These are phyloP conservation scores for Eulemur rufifrons DNA, from an alignment of 2,113 vertebrate species.

Conservation along the genomic window DNA sequence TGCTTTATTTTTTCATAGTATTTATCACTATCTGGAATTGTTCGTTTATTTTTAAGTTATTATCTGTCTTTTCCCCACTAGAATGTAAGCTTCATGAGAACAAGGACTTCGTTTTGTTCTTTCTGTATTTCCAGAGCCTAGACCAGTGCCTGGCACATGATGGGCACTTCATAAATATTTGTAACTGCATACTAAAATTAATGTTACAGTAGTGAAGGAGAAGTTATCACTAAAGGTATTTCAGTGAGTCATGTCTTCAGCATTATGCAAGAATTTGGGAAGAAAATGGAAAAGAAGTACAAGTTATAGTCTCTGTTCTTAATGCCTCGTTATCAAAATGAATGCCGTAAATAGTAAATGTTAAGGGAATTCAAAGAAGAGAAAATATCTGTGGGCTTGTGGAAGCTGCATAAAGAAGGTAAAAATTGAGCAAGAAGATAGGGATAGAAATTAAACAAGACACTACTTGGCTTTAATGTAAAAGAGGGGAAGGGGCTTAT, in stretches of 20 bases:
- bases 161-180: constrained; percentile 9
- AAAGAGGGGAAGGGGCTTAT: neutral
- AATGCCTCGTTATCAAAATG: constrained; percentile 31
- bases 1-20: constrained; percentile 24
- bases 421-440: neutral
- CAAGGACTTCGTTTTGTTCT: constrained; percentile 32
- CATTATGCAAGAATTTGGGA: neutral
- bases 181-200: constrained; percentile 1
- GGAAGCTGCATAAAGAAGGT: constrained; percentile 14
- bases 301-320: neutral
- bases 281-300: constrained; percentile 4
- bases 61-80: constrained; percentile 22
- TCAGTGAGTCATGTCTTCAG: neutral
- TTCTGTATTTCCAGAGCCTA: neutral
- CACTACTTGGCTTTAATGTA: neutral
- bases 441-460: neutral
- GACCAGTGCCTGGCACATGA: neutral
- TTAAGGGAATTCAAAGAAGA: constrained; percentile 25
- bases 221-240: neutral
- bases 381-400: neutral
- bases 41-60: neutral
- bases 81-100: constrained; percentile 9
- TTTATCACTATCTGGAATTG: constrained; percentile 14
- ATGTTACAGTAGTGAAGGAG: neutral
- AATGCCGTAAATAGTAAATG: neutral